These are phyloP conservation scores for Schizothorax lantsangensis DNA, from an alignment of 2,797 vertebrate genomes.

Conservation along the genomic window DNA sequence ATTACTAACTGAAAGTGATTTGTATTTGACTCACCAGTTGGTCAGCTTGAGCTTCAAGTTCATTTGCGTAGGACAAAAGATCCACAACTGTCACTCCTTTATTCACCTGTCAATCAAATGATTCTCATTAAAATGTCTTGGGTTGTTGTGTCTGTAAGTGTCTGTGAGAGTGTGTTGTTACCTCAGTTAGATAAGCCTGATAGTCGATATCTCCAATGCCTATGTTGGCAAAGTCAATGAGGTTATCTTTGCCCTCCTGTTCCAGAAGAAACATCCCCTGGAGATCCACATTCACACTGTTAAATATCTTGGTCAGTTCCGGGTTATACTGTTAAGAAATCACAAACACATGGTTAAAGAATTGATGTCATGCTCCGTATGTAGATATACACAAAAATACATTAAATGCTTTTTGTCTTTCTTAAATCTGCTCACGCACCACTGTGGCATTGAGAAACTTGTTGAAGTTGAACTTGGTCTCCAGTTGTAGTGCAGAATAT, in stretches of 20 bases:
- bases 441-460: slow-evolving; percentile 83
- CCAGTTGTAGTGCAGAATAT: slow-evolving; percentile 89
- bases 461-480: slow-evolving; percentile 88
- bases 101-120: slow-evolving; percentile 76
- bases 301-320: slow-evolving; percentile 81
- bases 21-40: slow-evolving; percentile 80
- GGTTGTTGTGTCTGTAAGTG: background rate
- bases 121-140: background rate
- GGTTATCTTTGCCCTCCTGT: slow-evolving; percentile 82
- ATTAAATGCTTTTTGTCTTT: background rate
- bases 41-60: slow-evolving; percentile 85
- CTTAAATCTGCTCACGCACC: slow-evolving; percentile 74
- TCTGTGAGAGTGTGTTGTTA: slow-evolving; percentile 62
- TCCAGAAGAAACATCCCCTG: slow-evolving; percentile 84
- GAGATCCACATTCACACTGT: slow-evolving; percentile 83
- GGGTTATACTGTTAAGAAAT: slow-evolving; percentile 80
- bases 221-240: slow-evolving; percentile 84
- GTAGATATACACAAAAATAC: background rate
- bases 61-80: slow-evolving; percentile 85
- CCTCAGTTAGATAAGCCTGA: slow-evolving; percentile 84
- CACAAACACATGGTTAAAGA: slow-evolving; percentile 26
- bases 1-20: background rate
- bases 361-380: background rate
- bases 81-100: slow-evolving; percentile 86
- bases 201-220: slow-evolving; percentile 87